These are phyloP conservation scores for Pygmarrhopalites habei DNA, from an alignment of 1,140 invertebrate genomes.

Conservation along the genomic window DNA sequence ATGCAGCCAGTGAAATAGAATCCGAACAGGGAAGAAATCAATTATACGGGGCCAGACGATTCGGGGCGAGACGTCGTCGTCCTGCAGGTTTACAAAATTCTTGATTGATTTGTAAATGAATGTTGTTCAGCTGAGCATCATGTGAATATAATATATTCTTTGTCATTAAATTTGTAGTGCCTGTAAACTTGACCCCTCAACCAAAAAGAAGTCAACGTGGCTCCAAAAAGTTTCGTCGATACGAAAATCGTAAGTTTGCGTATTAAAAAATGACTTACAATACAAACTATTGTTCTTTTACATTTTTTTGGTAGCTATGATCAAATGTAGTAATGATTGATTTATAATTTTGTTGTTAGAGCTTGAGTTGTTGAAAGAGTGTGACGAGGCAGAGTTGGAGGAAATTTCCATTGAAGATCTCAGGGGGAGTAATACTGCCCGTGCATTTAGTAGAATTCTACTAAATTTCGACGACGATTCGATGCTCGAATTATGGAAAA, in stretches of 20 bases:
- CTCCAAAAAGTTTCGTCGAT: slow-evolving; percentile 21
- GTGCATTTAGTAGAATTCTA: slow-evolving; percentile 19
- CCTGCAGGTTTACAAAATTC: no score
- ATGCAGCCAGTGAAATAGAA: not conserved
- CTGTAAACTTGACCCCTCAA: no score
- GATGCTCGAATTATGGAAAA: slow-evolving; percentile 14
- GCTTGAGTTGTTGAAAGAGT: slow-evolving; percentile 2
- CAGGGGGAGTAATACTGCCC: not conserved
- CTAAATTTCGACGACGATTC: not conserved
- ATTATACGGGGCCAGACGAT: no score
- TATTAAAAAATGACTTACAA: not conserved
- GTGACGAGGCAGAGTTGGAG: slow-evolving; percentile 20
- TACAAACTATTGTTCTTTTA: not conserved
- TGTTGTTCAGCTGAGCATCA: no score
- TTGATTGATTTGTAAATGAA: no score
- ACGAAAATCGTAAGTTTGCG: slow-evolving; percentile 25
- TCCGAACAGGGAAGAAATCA: no score
- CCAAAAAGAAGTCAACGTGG: slow-evolving; percentile 12
- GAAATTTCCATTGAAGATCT: slow-evolving; percentile 34
- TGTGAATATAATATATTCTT: no score
- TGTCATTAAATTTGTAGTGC: no score
- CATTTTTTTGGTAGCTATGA: not conserved
- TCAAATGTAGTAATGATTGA: not conserved
- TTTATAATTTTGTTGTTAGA: not conserved
- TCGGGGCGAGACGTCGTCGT: no score